These are phyloP conservation scores for Intoshia linei DNA, from an alignment of 1,140 invertebrate genomes.

Conservation along the genomic window DNA sequence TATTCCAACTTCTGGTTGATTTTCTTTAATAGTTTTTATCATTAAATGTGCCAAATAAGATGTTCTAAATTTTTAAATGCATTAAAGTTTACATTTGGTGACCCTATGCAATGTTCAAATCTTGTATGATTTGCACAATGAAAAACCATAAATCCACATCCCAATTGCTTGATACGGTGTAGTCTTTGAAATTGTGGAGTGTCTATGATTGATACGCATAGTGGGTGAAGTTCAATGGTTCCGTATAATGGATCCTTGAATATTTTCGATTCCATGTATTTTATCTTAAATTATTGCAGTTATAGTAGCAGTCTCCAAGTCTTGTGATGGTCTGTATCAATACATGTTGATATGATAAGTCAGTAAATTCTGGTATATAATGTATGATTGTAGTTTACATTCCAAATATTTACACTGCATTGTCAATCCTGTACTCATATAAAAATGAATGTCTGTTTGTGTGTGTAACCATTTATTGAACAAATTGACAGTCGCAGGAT, in stretches of 20 bases:
- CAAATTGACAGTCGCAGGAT: no score
- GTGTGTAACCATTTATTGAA: no score
- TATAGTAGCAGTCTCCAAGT: no score
- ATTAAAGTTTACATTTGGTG: no score
- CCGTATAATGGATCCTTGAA: slow-evolving; percentile 28
- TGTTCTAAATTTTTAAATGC: slow-evolving; percentile 15
- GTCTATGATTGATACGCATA: slow-evolving; percentile 28
- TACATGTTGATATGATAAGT: no score
- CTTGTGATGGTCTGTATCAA: no score
- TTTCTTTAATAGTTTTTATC: slow-evolving; percentile 11
- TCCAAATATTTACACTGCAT: no score
- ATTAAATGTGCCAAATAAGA: slow-evolving; percentile 23
- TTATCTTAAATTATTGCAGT: no score
- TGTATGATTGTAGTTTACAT: no score
- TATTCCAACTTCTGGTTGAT: slow-evolving; percentile 24
- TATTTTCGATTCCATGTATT: slow-evolving; percentile 16
- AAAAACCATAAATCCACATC: slow-evolving; percentile 26
- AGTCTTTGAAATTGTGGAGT: slow-evolving; percentile 32
- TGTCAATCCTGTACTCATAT: no score
- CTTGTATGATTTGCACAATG: slow-evolving; percentile 28
- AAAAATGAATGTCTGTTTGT: no score
- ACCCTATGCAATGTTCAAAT: slow-evolving; percentile 33
- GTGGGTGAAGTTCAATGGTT: slow-evolving; percentile 17
- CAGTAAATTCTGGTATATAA: no score
- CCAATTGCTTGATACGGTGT: slow-evolving; percentile 28